Base-by-base conservation (phyloP, 2,888 invertebrate species). In the Lacanobia oleracea region DNA sequence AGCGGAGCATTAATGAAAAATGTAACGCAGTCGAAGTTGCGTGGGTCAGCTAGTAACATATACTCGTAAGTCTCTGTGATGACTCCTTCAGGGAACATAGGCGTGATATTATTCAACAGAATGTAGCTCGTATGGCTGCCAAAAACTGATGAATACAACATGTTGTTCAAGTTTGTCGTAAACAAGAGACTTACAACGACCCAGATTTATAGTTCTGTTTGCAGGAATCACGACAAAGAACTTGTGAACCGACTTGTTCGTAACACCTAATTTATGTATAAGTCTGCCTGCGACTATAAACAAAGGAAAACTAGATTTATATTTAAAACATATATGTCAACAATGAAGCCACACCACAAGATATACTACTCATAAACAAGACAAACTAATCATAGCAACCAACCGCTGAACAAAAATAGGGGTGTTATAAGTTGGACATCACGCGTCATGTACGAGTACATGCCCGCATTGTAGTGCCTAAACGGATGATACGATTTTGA, bases 161-260 rank as follows among this genome's bases (percentile, higher is more conserved):
- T 77, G 63, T 67, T 77, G 67, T 77, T 73, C 61, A 73, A 77
- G 61, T 70, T 70, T 27, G 51, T 61, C 53, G 57, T 51, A 70
- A 56, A 67, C 56, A 64, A 21, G 33, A 62, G 50, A 63, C 51
- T 74, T 37, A 77, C 57, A 69, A 67, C 45, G 67, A 10, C 48
- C 40, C 60, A 72, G 73, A 73, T 81, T 81, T 81, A 81, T 81
- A 77, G 78, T 63, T 57, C 60, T 81, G 74, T 81, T 81, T 81
- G 56, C 77, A 77, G 67, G 77, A 77, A 64, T 72, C 66, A 72
- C 65, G 37, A 79, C 79, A 79, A 79, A 79, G 72, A 61, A 77
- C 60, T 71, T 67, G 66, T n/a, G 53, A 33, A 43, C 48, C 54
- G 60, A 73, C 73, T 73, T 77, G 81, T 77, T 66, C 37, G 62